Conservation (phyloP, 2,797 vertebrate species). For the Carcharodon carcharias region DNA sequence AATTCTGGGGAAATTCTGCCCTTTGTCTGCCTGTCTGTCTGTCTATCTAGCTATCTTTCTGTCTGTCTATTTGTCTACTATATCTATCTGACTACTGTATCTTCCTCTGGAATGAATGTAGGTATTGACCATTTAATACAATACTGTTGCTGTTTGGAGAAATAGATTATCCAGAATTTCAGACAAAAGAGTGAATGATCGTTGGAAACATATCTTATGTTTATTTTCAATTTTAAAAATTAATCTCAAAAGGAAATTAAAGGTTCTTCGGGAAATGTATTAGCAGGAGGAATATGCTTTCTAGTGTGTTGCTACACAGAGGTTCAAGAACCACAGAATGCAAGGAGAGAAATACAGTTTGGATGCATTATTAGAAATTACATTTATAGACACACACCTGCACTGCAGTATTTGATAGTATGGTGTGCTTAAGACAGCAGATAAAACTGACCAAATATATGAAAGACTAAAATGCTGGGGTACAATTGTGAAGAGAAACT, state of each 20-base stretch:
- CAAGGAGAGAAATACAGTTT: neutral
- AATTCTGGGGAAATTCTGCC: too few relatives aligned
- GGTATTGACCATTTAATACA: neutral
- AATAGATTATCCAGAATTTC: neutral
- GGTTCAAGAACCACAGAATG: neutral
- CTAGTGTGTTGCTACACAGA: neutral
- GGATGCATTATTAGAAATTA: neutral
- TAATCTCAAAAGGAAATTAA: too few relatives aligned
- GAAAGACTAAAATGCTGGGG: neutral
- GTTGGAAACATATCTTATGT: neutral
- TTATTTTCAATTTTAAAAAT: too few relatives aligned
- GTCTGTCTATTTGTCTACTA: too few relatives aligned
- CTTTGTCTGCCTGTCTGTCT: too few relatives aligned
- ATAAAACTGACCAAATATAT: neutral
- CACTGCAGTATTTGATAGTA: neutral
- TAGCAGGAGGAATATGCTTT: neutral
- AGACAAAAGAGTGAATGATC: neutral
- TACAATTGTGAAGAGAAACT: neutral
- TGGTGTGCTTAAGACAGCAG: neutral
- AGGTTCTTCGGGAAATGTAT: too few relatives aligned
- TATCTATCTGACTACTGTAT: neutral
- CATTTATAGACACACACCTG: neutral
- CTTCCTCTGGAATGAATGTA: neutral
- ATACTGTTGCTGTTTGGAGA: neutral
- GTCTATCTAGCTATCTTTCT: neutral